Evolutionary conservation across 2,113 vertebrate genomes (phyloP).

Genomic region (Mungos mungo): DNA sequence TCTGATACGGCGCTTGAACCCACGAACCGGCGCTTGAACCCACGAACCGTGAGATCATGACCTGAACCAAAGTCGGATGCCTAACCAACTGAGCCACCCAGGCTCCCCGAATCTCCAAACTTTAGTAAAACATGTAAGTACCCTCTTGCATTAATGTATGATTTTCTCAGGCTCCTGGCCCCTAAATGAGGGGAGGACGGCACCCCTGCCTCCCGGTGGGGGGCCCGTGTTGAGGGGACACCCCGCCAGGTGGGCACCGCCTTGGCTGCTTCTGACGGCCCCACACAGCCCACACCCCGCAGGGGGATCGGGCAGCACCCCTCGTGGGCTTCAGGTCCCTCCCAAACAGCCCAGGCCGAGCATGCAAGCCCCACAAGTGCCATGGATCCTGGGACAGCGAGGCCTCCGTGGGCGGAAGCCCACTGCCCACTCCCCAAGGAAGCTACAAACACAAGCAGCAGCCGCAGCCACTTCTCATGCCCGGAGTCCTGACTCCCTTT

Average conservation of each 20-base stretch:
- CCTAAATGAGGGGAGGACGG: not conserved
- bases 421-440: no score
- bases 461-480: not conserved
- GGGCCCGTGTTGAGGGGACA: not conserved
- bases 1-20: no score
- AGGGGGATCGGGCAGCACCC: not conserved
- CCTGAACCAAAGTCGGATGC: no score
- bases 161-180: not conserved
- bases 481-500: fast-evolving
- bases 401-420: not conserved
- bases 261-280: fast-evolving
- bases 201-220: fast-evolving
- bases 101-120: not conserved
- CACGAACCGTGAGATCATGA: no score
- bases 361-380: not conserved
- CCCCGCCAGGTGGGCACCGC: not conserved
- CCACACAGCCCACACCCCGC: not conserved
- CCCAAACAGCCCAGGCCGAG: not conserved
- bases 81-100: no score
- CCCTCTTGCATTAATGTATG: not conserved
- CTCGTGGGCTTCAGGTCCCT: not conserved
- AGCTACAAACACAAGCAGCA: not conserved
- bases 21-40: no score
- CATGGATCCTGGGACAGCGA: not conserved
- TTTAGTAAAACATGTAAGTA: not conserved